phyloP scores from a whole-genome alignment of 2,797 vertebrate genomes.

The Pseudotriccus pelzelni region DNA sequence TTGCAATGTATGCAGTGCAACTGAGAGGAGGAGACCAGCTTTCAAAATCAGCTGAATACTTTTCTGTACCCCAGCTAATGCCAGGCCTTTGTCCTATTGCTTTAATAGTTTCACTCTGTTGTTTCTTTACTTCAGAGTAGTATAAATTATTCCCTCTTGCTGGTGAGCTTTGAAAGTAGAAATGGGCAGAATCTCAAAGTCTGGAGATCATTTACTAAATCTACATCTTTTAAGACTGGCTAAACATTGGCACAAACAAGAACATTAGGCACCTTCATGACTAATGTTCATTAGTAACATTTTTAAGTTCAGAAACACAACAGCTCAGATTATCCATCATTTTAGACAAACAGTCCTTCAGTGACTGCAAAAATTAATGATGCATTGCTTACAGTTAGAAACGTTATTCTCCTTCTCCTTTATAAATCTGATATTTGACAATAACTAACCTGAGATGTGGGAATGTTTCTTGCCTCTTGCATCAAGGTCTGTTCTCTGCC shows the following conservation, averaged over 20 bases:
- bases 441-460: background rate
- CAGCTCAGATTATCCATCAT: background rate
- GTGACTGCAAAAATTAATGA: background rate
- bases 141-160: background rate
- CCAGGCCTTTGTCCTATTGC: background rate
- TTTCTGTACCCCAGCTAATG: background rate
- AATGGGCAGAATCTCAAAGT: slow-evolving; percentile 20
- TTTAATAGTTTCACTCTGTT: background rate
- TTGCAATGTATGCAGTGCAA: background rate
- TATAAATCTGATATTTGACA: background rate
- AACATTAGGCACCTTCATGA: background rate
- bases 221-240: slow-evolving; percentile 9
- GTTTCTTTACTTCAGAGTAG: background rate
- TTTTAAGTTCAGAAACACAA: slow-evolving; percentile 17
- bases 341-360: background rate
- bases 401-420: background rate
- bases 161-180: background rate
- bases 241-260: slow-evolving; percentile 28
- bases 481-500: background rate
- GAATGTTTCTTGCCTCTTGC: background rate
- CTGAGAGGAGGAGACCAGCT: background rate
- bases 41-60: background rate
- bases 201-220: slow-evolving; percentile 48
- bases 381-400: background rate
- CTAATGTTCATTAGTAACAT: background rate